phyloP scores from a whole-genome alignment of 1,140 invertebrate species.

The Physella acuta region DNA sequence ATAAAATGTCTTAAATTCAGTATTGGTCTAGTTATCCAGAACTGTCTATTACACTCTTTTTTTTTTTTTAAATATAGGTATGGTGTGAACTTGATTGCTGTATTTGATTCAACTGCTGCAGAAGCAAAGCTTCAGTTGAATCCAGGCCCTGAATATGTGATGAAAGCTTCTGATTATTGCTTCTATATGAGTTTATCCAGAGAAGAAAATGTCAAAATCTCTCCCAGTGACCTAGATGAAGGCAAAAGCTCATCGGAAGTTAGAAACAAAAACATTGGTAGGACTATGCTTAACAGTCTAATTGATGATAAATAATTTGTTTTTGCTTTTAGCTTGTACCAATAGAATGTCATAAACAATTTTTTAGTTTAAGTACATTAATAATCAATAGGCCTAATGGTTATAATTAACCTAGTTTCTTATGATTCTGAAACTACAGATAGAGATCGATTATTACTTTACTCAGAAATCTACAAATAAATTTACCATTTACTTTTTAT shows the following conservation, averaged over 20 bases:
- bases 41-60: no score
- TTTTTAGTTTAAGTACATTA: no score
- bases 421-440: no score
- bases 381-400: no score
- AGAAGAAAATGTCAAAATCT: conserved; percentile 64
- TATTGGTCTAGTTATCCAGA: no score
- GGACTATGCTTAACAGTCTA: no score
- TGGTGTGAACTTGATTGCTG: conserved; percentile 90
- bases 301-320: no score
- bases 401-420: no score
- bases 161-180: conserved; percentile 85
- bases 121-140: conserved; percentile 86
- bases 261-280: conserved; percentile 30
- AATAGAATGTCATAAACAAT: no score
- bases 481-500: neutral
- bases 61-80: conserved; percentile 67
- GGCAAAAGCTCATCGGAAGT: conserved; percentile 1
- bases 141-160: conserved; percentile 90
- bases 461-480: neutral
- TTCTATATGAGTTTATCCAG: conserved; percentile 98
- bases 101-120: conserved; percentile 81
- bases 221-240: conserved; percentile 33
- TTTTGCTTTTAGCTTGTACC: no score
- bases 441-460: no score
- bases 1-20: no score